Base-by-base conservation (phyloP, 2,113 vertebrate species). In the Siniperca chuatsi region DNA sequence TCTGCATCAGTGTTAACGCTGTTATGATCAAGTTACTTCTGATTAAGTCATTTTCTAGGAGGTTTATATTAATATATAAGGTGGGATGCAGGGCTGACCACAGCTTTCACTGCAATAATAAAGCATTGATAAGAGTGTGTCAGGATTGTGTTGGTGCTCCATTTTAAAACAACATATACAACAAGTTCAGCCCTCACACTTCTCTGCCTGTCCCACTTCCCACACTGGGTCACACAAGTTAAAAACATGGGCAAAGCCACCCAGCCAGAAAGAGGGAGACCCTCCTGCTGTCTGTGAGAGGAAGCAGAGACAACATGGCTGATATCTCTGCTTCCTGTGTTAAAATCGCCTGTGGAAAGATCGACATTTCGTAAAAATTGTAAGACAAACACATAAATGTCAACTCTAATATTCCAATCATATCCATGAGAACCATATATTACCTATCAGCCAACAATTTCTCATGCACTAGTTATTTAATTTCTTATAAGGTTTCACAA, bases 171-270 rank as follows among this genome's bases (percentile, higher is more conserved):
- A 75, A 75, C 62, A 89, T 40, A 62, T 54, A 78, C 50, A 81
- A 58, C 66, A 55, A 57, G 40, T 72, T 37, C 48, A 70, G 61
- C 62, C 71, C 44, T 60, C 57, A 75, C 73, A 75, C 66, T 68
- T 70, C 50, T 79, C 48, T 20, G 69, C 65, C 70, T 92, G 92
- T 74, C 91, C 92, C 91, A 92, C 80, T 93, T 95, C 92, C 92
- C 94, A 92, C 88, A 81, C 67, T 87, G 58, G 85, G 85, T 89
- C 75, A 81, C 10, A 67, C 8, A 18, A 78, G 65, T 78, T 87
- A 61, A 80, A 89, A 83, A 79, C 81, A 82, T 29, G 64, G 76
- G 67, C 66, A 84, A 75, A 76, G 54, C 76, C 66, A 57, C 40
- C 72, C 54, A 76, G 35, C 2, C 75, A 76, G 64, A 82, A 37